phyloP scores from a whole-genome alignment of 2,113 vertebrate species.

The Calyptommatus sinebrachiatus region DNA sequence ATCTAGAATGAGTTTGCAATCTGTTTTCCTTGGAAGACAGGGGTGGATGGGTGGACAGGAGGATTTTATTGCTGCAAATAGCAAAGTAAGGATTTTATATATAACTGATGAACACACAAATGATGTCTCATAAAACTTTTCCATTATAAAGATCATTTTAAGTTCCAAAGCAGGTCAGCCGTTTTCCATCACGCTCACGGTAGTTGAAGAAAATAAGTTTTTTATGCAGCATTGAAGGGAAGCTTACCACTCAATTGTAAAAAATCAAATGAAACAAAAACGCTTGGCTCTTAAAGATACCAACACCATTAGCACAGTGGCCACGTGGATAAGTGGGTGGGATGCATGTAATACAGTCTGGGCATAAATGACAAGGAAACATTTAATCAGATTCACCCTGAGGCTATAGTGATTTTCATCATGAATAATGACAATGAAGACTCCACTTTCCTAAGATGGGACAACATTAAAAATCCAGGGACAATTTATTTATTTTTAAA shows the following conservation, averaged over 20 bases:
- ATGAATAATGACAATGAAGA: neutral
- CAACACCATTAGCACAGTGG: neutral
- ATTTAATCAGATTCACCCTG: neutral
- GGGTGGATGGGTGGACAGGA: accelerated
- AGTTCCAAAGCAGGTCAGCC: slow-evolving; percentile 8
- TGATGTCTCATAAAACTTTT: slow-evolving; percentile 19
- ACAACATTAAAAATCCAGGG: neutral
- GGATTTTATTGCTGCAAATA: slow-evolving; percentile 20
- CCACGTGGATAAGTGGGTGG: neutral
- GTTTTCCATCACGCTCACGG: neutral
- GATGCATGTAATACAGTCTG: neutral
- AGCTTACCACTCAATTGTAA: slow-evolving; percentile 26
- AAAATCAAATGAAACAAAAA: slow-evolving; percentile 19
- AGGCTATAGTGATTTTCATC: accelerated
- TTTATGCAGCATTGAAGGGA: slow-evolving; percentile 5
- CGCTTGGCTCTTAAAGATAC: neutral
- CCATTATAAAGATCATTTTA: neutral
- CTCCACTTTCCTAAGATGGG: neutral
- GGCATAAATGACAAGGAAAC: neutral
- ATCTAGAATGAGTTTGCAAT: slow-evolving; percentile 64
- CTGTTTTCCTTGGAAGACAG: slow-evolving; percentile 45
- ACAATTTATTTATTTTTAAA: neutral
- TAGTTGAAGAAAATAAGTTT: slow-evolving; percentile 5
- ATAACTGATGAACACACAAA: slow-evolving; percentile 24
- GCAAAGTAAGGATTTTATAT: slow-evolving; percentile 7